Evolutionary conservation across 2,113 vertebrate species (phyloP).

Genomic region (Muntiacus reevesi): DNA sequence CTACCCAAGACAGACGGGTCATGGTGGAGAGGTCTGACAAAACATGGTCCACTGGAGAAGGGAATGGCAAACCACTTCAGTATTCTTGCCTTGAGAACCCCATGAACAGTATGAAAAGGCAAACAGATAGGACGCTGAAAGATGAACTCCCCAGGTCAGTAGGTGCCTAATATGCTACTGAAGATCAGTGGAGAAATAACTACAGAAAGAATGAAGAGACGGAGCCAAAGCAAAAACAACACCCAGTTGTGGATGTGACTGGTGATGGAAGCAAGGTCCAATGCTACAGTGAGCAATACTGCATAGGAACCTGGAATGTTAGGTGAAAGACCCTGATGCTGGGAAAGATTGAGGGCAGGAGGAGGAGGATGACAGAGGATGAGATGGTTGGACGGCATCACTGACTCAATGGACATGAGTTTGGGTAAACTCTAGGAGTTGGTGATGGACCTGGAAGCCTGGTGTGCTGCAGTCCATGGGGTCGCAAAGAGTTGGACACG

Average conservation of each 20-base stretch:
- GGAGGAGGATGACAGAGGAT: neutral
- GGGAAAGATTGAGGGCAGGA: neutral
- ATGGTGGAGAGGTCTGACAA: neutral
- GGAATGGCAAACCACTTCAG: neutral
- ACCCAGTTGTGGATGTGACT: neutral
- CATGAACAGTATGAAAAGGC: neutral
- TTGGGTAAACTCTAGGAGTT: neutral
- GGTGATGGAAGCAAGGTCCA: neutral
- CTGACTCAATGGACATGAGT: neutral
- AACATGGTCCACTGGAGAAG: neutral
- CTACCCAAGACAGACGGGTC: neutral
- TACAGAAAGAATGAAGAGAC: neutral
- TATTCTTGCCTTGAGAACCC: neutral
- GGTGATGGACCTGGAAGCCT: neutral
- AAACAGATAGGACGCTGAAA: neutral
- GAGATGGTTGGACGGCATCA: neutral
- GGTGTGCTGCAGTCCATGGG: neutral
- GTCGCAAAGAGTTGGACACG: neutral
- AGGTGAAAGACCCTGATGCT: neutral
- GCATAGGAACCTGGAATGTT: neutral
- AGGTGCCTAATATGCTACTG: neutral
- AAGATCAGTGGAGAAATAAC: neutral
- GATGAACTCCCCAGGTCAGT: neutral
- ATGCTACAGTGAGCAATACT: neutral
- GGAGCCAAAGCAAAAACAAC: neutral